phyloP scores from a whole-genome alignment of 1,140 invertebrate species.

The Calycopis cecrops region DNA sequence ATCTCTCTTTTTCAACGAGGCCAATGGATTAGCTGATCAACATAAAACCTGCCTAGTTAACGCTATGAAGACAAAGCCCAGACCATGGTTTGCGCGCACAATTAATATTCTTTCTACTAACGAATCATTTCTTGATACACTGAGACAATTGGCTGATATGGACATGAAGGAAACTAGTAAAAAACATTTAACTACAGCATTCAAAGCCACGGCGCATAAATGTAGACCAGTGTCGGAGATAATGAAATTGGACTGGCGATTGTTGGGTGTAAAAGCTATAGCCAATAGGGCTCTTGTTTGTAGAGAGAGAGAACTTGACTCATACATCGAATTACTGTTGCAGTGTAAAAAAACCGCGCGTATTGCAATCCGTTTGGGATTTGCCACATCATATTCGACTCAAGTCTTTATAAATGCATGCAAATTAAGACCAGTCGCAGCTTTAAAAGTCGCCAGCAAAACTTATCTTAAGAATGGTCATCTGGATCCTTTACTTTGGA shows the following conservation, averaged over 20 bases:
- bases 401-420: conserved; percentile 26
- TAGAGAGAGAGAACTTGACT: conserved; percentile 28
- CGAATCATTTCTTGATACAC: neutral
- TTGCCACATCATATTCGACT: conserved; percentile 20
- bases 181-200: conserved; percentile 22
- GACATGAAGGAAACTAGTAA: neutral
- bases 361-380: conserved; percentile 30
- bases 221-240: conserved; percentile 32
- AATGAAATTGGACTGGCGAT: conserved; percentile 28
- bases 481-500: conserved; percentile 32
- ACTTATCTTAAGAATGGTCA: conserved; percentile 22
- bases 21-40: conserved; percentile 9
- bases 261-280: conserved; percentile 38
- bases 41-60: conserved; percentile 1
- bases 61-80: neutral
- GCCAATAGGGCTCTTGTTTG: conserved; percentile 35
- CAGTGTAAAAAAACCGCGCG: conserved; percentile 28
- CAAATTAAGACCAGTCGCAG: conserved; percentile 28
- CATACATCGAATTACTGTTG: conserved; percentile 29
- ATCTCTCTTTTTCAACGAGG: conserved; percentile 9
- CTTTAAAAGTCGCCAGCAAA: conserved; percentile 29
- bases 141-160: neutral
- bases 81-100: neutral
- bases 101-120: conserved; percentile 11
- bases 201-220: conserved; percentile 37